A percentile compares a stretch with the other conserved stretches of the same genome.
phyloP scores from a whole-genome alignment of 2,888 invertebrate genomes.

The Cecidostiba fungosa region DNA sequence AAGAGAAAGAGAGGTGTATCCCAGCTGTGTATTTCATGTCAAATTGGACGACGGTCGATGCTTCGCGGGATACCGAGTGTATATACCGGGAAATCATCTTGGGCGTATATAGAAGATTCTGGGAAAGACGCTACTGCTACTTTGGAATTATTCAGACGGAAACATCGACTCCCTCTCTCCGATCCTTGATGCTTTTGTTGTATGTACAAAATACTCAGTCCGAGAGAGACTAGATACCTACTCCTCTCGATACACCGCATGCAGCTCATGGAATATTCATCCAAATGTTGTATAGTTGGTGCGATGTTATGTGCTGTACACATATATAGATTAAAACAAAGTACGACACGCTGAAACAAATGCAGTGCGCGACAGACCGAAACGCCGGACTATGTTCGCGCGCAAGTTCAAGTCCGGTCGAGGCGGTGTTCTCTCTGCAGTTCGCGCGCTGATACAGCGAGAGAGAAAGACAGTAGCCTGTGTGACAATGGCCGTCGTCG shows the following conservation, averaged over 20 bases:
- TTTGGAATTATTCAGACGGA: neutral
- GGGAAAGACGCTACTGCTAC: neutral
- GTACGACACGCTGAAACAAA: no score
- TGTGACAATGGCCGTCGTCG: slow-evolving; percentile 34
- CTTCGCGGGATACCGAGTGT: neutral
- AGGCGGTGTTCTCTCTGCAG: neutral
- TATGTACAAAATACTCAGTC: no score
- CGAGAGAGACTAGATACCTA: no score
- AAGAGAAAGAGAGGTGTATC: neutral
- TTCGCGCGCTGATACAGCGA: no score
- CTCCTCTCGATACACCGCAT: no score
- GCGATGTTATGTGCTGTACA: no score
- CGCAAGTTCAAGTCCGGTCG: neutral
- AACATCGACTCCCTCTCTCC: neutral
- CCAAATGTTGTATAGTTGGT: no score
- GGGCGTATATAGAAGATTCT: neutral
- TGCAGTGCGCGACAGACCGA: neutral
- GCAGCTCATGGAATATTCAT: no score
- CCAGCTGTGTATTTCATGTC: neutral
- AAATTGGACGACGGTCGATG: slow-evolving; percentile 18
- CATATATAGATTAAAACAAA: no score
- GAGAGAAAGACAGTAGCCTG: neutral
- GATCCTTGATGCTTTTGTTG: neutral
- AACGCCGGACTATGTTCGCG: neutral
- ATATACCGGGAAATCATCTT: neutral